Evolutionary conservation across 1,140 invertebrate species (phyloP), one percentile per base, ranked within the genome.

Genomic region (Gerris buenoi): DNA sequence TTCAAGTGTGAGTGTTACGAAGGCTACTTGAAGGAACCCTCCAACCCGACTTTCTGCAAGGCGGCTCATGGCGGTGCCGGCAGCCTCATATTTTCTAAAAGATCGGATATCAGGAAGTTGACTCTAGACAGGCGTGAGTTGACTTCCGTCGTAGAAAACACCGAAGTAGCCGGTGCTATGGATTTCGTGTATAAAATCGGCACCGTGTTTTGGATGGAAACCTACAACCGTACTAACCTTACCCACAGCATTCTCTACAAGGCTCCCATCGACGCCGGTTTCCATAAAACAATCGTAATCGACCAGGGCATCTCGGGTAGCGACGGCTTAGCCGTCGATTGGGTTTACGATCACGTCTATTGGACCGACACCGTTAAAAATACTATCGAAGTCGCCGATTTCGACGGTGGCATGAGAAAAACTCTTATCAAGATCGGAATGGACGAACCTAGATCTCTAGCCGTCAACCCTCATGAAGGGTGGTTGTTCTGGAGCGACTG

Each of bases 401-500:
- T 95, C 68, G 88, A 93, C 75, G 90, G 90, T 15, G 88, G 87
- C 71, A 89, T 90, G 85, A 82, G 88, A 65, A 93, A 90, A 77
- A 87, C 89, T 1, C 80, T 98, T 1, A 87, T 97, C 66, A 81
- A 80, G 69, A 87, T 89, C 74, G 81, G 82, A 22, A 78, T 98
- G 14, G 89, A 97, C 75, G 93, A 97, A 77, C 95, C 96, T 0
- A 84, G 95, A 74, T 91, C 93, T 1, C 94, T 98, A 71, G 93
- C 91, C n/a, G 79, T 98, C 13, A 93, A 98, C 84, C 95, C 95
- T 46, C 77, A 90, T n/a, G 89, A 94, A 73, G 92, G 93, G 84
- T 94, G 90, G 86, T 90, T 97, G 86, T 96, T 91, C 77, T 97
- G 94, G 93, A 91, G 90, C 0, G 95, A 97, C 76, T 97, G 93